Base-by-base conservation (phyloP, 2,113 vertebrate species). In the Aptenodytes patagonicus region DNA sequence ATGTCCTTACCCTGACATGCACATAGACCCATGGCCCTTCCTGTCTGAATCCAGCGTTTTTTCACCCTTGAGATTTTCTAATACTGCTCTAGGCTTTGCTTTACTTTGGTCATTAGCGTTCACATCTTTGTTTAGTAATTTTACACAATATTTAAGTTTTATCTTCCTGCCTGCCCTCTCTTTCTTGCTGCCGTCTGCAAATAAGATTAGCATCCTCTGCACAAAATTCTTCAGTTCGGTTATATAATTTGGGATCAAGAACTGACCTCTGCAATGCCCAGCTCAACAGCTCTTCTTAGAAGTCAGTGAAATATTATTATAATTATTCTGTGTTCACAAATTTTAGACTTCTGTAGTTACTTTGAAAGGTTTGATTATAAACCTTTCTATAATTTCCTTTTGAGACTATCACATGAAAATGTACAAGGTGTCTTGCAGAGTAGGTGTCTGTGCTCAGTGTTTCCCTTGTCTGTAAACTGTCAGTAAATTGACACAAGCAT, bases 401-500 rank as follows among this genome's bases (percentile, higher is more conserved):
- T 52, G 47, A 92, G 64, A 75, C 55, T 80, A 20, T 58, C 68
- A 42, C 55, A 89, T 81, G 32, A 70, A 95, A 94, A 77, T 70
- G 71, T 80, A 77, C 68, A 80, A 58, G 58, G 16, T 71, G 34
- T 60, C 60, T 92, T 66, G 78, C 4, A 13, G 40, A 58, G 49
- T 46, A 77, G 58, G 32, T 88, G 38, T 86, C 62, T 92, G 4
- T 80, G 47, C 44, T 90, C 60, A 38, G 51, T 72, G 51, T 89
- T 95, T 91, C 34, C 36, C 28, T 54, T 75, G 60, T 73, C 78
- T 77, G 20, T 91, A 77, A 81, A 86, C 76, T 87, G 32, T 55
- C 68, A 78, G 38, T 81, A 78, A 90, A 86, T 62, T 94, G 55
- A 96, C 38, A 90, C 38, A 86, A 83, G n/a, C 89, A 92, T 93